Base-by-base conservation (phyloP, 2,797 vertebrate genomes). In the Moxostoma hubbsi region DNA sequence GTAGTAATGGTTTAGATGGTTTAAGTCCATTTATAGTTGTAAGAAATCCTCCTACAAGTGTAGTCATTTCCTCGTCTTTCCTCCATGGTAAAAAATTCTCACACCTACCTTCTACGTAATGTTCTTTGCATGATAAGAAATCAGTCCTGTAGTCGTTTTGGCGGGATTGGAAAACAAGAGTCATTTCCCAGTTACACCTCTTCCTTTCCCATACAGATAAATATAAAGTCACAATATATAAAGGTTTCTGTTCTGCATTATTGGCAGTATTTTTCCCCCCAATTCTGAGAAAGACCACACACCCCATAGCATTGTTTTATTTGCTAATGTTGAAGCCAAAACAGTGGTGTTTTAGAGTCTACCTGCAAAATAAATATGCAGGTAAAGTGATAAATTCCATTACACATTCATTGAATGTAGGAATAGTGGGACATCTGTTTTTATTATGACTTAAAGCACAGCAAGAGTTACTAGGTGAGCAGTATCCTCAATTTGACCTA, bases 191-290 rank as follows among this genome's bases (percentile, higher is more conserved):
- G 75, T 59, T 85, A 84, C 85, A 86, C 83, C 87, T 87, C 88
- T 85, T 82, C 85, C 69, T 87, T 88, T 89, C 84, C 84, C 84
- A 89, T 77, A 74, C 75, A 80, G 11, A 81, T 69, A 61, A 77
- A 65, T 66, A 68, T 36, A n/a, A 47, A 46, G 16, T 64, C 59
- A 62, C 6, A 66, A 10, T 16, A 55, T 62, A 53, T n/a, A 4
- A 24, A 10, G 36, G 62, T 69, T 50, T 24, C 57, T 67, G 45
- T 49, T 57, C 46, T 46, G 1, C 10, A 18, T 65, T 11, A 50
- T 5, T 70, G 72, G 75, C 74, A 81, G n/a, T 59, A 7, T 10
- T 59, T 16, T 5, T 55, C 16, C 12, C 11, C 76, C 8, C 24
- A 73, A 68, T 64, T 63, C 10, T 18, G 4, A 66, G 6, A 49